A percentile compares a stretch with the other conserved stretches of the same genome.
Conservation (phyloP, 2,113 vertebrate genomes). For the Eira barbara region DNA sequence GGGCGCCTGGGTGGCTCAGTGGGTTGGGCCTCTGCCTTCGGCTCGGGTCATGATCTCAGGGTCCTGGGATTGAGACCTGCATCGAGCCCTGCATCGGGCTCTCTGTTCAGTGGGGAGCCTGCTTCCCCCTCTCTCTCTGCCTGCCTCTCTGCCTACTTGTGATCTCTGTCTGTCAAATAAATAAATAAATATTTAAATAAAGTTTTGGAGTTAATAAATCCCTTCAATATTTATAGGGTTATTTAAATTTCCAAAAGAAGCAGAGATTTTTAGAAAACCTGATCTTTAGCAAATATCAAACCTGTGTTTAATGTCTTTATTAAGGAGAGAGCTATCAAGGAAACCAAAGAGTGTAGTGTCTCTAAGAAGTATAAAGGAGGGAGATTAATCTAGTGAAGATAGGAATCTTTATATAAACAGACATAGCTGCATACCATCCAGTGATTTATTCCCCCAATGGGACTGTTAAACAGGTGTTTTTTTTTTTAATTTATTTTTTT, state of each 20-base stretch:
- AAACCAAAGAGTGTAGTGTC: background rate
- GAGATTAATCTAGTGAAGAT: background rate
- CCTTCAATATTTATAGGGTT: background rate
- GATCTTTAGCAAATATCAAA: background rate
- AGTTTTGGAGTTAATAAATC: background rate
- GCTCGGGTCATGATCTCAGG: no score
- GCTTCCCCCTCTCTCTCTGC: no score
- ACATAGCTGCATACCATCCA: background rate
- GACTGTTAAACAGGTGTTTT: background rate
- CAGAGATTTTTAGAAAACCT: background rate
- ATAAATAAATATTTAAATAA: no score
- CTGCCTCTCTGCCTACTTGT: no score
- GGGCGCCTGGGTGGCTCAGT: no score
- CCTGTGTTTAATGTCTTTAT: background rate
- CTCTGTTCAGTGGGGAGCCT: no score
- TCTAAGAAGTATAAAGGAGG: background rate
- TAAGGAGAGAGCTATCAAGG: background rate
- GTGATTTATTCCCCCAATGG: background rate
- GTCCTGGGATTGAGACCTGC: no score
- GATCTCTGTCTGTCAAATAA: no score
- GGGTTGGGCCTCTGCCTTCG: no score
- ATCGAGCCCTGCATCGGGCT: no score
- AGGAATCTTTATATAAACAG: background rate
- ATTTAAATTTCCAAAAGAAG: constrained; percentile 25
- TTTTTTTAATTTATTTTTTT: background rate